Base-by-base conservation (phyloP, 2,888 invertebrate species). In the Polylopha cassiicola region DNA sequence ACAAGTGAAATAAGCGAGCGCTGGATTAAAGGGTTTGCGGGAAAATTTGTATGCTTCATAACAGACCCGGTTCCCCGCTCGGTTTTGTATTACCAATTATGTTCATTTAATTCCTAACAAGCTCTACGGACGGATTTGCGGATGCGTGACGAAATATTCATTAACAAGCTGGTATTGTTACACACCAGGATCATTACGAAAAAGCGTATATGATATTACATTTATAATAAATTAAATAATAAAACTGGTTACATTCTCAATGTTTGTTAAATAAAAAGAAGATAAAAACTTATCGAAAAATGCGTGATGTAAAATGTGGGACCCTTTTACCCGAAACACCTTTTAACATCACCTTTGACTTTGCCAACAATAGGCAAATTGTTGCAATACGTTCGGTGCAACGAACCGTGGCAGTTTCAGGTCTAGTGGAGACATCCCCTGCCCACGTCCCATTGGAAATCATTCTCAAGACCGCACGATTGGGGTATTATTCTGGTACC, bases 11-110 rank as follows among this genome's bases (percentile, higher is more conserved):
- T 79, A 81, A 81, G 73, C 73, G 73, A 69, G 73, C 73, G 62
- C 61, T 50, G 72, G 80, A 79, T 81, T 84, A 84, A 84, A 82
- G 84, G 84, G 82, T 82, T 84, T 76, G 74, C 43, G 71, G n/a
- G 77, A 72, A 71, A 81, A 81, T 82, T 81, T 80, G 81, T 81
- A 73, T 71, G 73, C 75, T 64, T 74, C 73, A 76, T 76, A 78
- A 73, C 78, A 61, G 59, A 46, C 55, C 54, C 44, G 43, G 57
- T 58, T 70, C 77, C 73, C 75, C 58, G 54, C 67, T 71, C 68
- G 74, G 84, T 82, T 77, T 85, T 72, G 73, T 77, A 74, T 85
- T 84, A 82, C 85, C 85, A 85, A 85, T 85, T 84, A 85, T 65
- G 65, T 71, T 75, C 72, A 69, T 72, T 77, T 74, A 66, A 69